Conservation (phyloP, 2,888 invertebrate genomes). For the Eupelmus urozonus region DNA sequence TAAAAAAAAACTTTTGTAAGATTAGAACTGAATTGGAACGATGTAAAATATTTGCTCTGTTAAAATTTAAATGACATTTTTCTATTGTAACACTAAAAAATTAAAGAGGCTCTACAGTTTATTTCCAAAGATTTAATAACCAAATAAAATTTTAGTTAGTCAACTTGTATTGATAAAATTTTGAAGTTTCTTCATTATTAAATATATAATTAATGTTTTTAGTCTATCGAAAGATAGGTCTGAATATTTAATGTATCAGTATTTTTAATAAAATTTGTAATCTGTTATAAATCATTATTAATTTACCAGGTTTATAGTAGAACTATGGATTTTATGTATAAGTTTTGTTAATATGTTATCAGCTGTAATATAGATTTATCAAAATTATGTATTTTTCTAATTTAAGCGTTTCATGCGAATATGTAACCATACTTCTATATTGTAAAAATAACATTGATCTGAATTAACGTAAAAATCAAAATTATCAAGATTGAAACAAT, state of each 20-base stretch:
- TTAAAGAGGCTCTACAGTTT: conserved; percentile 2
- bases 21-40: too few relatives aligned
- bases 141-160: conserved; percentile 27
- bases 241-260: background rate
- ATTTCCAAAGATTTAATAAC: conserved; percentile 10
- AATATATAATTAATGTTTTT: background rate
- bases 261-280: background rate
- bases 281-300: conserved; percentile 8
- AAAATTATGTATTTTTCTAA: conserved; percentile 20
- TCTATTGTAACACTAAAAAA: background rate
- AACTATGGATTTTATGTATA: conserved; percentile 10
- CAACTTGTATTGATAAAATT: background rate
- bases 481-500: too few relatives aligned
- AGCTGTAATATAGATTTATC: conserved; percentile 36
- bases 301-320: background rate
- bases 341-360: conserved; percentile 27
- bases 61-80: background rate
- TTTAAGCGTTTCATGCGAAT: conserved; percentile 10
- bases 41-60: background rate
- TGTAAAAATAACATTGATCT: background rate
- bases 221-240: background rate
- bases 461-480: too few relatives aligned
- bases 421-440: background rate
- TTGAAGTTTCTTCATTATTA: too few relatives aligned
- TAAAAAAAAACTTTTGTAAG: too few relatives aligned